Evolutionary conservation across 2,797 vertebrate genomes (phyloP), one percentile per base, ranked within the genome.

Genomic region (Tauraco hartlaubi): DNA sequence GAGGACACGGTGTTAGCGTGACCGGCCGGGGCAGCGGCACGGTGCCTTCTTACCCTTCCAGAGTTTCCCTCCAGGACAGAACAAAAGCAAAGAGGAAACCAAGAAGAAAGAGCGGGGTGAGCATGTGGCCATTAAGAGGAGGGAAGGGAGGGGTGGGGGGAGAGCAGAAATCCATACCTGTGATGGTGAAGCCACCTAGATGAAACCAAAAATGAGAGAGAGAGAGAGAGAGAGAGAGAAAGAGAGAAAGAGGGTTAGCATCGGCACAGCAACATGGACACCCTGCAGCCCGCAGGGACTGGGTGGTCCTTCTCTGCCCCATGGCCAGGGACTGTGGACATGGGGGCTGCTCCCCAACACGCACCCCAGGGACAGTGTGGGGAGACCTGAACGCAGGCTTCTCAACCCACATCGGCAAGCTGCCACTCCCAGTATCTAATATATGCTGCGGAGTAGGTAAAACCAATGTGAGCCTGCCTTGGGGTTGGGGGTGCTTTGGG

Each of bases 171-270:
- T 92, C 94, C 98, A 92, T 98, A 98, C 98, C 98, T 98, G 98
- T 98, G 94, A 98, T 97, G 90, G 98, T 98, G 97, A 98, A 98
- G 98, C 96, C 98, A 96, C 98, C 98, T 98, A 93, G 76, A 97
- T 22, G 84, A 97, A 97, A 89, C 31, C 48, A 82, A 97, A 97
- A 96, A 74, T 54, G 56, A 93, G 16, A 95, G 29, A 87, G 29
- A 96, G 37, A 92, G 85, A 52, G 73, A 96, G 39, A 89, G 74
- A 82, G 9, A 85, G 20, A 86, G 46, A 97, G 63, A 97, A 86
- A 64, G 74, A 97, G 54, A 77, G 46, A 89, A 31, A 82, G 72
- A 43, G 37, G 43, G 89, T 97, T 97, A 97, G 93, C 49, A 85
- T 79, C 8, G 3, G 55, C 55, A 75, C 49, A 62, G 49, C 39